Evolutionary conservation across 1,140 invertebrate species (phyloP).

Genomic region (Camponotus pennsylvanicus): DNA sequence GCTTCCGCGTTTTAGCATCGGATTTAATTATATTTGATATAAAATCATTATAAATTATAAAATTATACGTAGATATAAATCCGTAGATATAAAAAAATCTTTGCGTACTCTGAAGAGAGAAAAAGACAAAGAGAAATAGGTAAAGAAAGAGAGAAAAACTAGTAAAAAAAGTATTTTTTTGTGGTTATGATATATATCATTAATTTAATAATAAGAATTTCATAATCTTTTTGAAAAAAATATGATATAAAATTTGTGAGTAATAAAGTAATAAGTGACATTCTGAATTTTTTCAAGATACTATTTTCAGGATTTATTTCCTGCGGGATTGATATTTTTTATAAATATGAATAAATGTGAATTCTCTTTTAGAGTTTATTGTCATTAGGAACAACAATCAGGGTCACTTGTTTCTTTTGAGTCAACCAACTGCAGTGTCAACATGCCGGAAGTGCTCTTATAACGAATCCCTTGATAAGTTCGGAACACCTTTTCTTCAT

Average conservation of each 20-base stretch:
- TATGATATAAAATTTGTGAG: not conserved
- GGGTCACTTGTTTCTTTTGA: slow-evolving; percentile 78
- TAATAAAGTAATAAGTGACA: slow-evolving; percentile 55
- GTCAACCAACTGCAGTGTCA: slow-evolving; percentile 79
- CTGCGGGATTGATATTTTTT: not conserved
- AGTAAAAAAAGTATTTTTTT: slow-evolving; percentile 4
- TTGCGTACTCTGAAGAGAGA: not conserved
- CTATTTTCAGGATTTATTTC: not conserved
- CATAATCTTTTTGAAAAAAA: not conserved
- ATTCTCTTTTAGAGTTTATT: slow-evolving; percentile 79
- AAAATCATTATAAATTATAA: not conserved
- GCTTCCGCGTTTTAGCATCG: not conserved
- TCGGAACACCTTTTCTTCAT: slow-evolving; percentile 66
- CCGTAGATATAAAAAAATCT: not conserved
- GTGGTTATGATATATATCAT: not conserved
- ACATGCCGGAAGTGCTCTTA: slow-evolving; percentile 76
- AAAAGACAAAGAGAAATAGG: too few relatives aligned
- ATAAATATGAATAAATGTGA: slow-evolving; percentile 62
- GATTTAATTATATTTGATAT: not conserved
- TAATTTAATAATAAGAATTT: not conserved
- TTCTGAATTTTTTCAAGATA: slow-evolving; percentile 70
- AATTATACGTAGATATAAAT: not conserved
- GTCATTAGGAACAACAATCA: slow-evolving; percentile 79
- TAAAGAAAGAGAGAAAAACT: not conserved
- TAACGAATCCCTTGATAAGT: slow-evolving; percentile 75